Conservation (phyloP, 2,797 vertebrate genomes). For the Onychomys torridus region DNA sequence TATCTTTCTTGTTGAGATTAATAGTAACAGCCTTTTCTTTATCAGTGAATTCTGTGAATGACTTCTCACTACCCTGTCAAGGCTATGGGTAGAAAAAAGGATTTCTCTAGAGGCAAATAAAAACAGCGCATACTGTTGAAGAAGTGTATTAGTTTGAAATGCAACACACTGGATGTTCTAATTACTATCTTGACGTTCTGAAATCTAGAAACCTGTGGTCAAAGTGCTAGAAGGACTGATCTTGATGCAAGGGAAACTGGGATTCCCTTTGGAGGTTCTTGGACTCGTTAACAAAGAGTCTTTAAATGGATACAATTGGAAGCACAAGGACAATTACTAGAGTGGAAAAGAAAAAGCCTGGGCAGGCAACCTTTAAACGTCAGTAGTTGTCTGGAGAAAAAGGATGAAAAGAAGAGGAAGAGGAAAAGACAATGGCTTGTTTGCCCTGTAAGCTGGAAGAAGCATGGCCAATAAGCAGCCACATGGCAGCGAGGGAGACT, state of each 20-base stretch:
- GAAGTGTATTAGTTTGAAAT: background rate
- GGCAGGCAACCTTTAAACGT: background rate
- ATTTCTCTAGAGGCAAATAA: background rate
- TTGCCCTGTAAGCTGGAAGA: background rate
- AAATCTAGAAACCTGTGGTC: background rate
- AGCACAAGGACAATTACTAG: background rate
- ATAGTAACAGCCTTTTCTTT: background rate
- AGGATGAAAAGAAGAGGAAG: background rate
- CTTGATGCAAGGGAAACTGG: background rate
- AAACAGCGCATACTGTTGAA: background rate
- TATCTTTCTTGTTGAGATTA: conserved; percentile 11
- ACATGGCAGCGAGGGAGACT: no score
- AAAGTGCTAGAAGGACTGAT: background rate
- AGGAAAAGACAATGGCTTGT: background rate
- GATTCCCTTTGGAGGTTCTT: background rate
- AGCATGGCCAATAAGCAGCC: background rate
- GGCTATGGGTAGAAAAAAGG: background rate
- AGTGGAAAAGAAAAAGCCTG: background rate
- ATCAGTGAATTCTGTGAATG: background rate
- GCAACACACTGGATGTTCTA: background rate
- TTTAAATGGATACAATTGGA: background rate
- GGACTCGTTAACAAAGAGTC: background rate
- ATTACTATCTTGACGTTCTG: background rate
- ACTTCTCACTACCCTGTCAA: background rate
- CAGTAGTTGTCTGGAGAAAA: background rate